Conservation (phyloP, 2,797 vertebrate species). For the Acanthurus tractus region DNA sequence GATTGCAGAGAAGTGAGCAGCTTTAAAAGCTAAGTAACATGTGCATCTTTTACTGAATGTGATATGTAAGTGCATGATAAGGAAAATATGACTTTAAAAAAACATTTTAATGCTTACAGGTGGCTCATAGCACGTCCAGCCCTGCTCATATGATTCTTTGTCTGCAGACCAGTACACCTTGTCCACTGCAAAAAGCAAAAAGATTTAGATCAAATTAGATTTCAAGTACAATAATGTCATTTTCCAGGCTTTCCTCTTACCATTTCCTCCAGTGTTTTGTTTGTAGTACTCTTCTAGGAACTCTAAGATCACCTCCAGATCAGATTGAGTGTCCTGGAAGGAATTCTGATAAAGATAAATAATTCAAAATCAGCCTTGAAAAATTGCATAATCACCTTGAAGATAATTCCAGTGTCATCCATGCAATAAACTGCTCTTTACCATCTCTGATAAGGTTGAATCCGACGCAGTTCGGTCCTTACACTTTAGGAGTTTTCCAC, state of each 20-base stretch:
- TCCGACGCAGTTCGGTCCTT: constrained; percentile 27
- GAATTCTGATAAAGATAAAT: constrained; percentile 61
- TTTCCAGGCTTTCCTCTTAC: constrained; percentile 31
- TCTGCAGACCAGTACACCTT: constrained; percentile 45
- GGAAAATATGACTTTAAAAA: not conserved
- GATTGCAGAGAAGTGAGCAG: not conserved
- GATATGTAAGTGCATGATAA: not conserved
- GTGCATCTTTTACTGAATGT: not conserved
- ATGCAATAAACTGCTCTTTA: constrained; percentile 54
- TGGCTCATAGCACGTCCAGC: constrained; percentile 55
- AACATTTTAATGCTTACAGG: constrained; percentile 51
- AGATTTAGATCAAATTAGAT: not conserved
- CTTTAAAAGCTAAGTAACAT: not conserved
- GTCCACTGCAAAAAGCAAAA: constrained; percentile 43
- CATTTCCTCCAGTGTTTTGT: constrained; percentile 69
- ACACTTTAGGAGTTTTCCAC: constrained; percentile 42
- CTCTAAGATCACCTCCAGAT: constrained; percentile 87
- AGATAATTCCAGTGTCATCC: not conserved
- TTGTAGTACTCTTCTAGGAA: constrained; percentile 87
- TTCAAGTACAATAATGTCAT: not conserved
- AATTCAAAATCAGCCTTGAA: constrained; percentile 13
- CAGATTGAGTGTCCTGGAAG: constrained; percentile 79
- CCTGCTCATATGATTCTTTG: constrained; percentile 33
- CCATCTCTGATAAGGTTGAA: constrained; percentile 62
- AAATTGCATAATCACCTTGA: not conserved